These are phyloP conservation scores for Reticulitermes lucifugus DNA, from an alignment of 2,888 invertebrate genomes.

Conservation along the genomic window DNA sequence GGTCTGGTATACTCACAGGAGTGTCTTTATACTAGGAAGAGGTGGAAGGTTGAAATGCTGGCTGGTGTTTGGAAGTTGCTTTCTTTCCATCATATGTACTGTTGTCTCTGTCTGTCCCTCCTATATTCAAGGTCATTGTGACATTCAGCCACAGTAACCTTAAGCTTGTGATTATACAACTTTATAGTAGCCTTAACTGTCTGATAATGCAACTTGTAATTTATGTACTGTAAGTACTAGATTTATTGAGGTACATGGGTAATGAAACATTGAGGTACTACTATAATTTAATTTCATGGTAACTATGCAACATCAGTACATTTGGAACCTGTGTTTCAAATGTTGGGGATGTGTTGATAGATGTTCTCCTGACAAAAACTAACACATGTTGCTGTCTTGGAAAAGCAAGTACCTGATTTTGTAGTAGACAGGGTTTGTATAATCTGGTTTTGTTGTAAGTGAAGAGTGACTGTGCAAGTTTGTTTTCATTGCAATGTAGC, in stretches of 20 bases:
- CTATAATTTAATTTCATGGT: neutral
- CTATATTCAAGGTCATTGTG: conserved; percentile 28
- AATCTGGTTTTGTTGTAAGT: no score
- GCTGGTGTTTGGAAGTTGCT: neutral
- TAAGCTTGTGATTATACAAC: no score
- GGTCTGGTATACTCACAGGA: no score
- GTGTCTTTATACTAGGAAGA: neutral
- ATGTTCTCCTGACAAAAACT: no score
- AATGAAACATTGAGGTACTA: no score
- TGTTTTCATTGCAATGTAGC: no score
- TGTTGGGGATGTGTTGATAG: neutral
- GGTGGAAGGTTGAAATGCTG: neutral
- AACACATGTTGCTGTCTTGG: no score
- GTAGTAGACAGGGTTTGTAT: no score
- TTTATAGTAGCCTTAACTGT: neutral
- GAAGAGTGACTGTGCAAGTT: no score
- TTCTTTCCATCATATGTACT: neutral
- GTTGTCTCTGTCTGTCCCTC: neutral
- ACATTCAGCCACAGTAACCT: conserved; percentile 10
- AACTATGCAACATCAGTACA: neutral
- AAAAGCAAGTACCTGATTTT: no score
- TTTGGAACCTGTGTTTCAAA: neutral
- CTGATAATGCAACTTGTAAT: neutral
- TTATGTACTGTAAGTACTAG: no score
- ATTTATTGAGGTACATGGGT: no score